Evolutionary conservation across 2,888 invertebrate genomes (phyloP), one percentile per base, ranked within the genome.

Genomic region (Eupithecia pulchellata): DNA sequence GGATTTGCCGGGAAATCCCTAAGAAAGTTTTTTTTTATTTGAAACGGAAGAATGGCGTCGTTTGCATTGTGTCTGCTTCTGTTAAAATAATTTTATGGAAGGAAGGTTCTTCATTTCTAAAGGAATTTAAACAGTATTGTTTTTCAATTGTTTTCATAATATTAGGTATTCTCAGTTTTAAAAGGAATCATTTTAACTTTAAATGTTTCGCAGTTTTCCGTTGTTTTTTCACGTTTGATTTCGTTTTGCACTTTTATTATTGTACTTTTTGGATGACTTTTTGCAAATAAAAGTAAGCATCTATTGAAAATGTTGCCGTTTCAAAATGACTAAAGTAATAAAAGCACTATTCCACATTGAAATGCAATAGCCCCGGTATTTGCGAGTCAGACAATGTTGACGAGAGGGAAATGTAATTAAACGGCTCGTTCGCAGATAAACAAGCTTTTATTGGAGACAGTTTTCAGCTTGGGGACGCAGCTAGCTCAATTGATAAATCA

Each of bases 401-500:
- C 76, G 78, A 79, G 75, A 80, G 78, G 79, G 79, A 84, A 83
- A 84, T 86, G 89, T 88, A 86, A 89, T 89, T 89, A 87, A 89
- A 88, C 78, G 75, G 74, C 72, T 58, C 70, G 79, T 73, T 75
- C 76, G 80, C 75, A 73, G 78, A 79, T 72, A 77, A 77, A 74
- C 76, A 77, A 75, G 77, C 75, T 83, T 85, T 85, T 84, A 85
- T 83, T 81, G 82, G 77, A 82, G 69, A 77, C 79, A 79, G 60
- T 29, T 14, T 55, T 27, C 0, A 29, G n/a, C 11, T 66, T 42
- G 32, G 69, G 71, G 67, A 69, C 32, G 27, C 61, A 32, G 57
- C 27, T 36, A 61, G 34, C 34, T 34, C 32, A 36, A 9, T 30
- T 30, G 8, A 30, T 30, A 30, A n/a, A n/a, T n/a, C n/a, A n/a